phyloP scores from a whole-genome alignment of 2,888 invertebrate genomes.

The Plusia festucae region DNA sequence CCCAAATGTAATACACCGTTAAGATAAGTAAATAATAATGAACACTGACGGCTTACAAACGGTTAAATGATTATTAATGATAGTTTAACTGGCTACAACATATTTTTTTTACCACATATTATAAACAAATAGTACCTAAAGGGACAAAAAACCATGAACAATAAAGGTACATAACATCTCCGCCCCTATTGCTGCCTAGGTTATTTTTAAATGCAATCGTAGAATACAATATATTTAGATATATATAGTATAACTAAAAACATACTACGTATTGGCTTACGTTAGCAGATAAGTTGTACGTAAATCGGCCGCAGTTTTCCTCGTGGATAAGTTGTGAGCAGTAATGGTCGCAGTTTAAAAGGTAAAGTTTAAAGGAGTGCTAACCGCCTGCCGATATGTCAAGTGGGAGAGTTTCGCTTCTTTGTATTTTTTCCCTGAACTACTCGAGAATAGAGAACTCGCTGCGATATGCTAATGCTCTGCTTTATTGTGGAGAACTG shows the following conservation, averaged over 20 bases:
- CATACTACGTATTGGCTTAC: background rate
- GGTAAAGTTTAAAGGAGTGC: background rate
- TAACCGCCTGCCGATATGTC: background rate
- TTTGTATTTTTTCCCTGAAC: background rate
- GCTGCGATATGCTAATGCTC: background rate
- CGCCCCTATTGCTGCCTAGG: too few relatives aligned
- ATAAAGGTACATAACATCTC: too few relatives aligned
- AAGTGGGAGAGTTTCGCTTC: background rate
- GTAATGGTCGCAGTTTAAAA: background rate
- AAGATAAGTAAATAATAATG: background rate
- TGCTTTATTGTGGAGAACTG: background rate
- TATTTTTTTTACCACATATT: too few relatives aligned
- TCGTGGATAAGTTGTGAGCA: background rate
- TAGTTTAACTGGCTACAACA: background rate
- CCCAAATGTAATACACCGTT: background rate
- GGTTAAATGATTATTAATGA: background rate
- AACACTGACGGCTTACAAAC: background rate
- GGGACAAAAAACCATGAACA: too few relatives aligned
- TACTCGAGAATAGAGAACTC: background rate
- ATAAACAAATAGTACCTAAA: too few relatives aligned
- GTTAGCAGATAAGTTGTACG: background rate
- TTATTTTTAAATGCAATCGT: too few relatives aligned
- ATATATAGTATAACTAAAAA: background rate
- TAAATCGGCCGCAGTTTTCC: background rate
- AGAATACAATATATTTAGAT: too few relatives aligned